Evolutionary conservation across 2,113 vertebrate species (phyloP), one percentile per base, ranked within the genome.

Genomic region (Varanus salvator): DNA sequence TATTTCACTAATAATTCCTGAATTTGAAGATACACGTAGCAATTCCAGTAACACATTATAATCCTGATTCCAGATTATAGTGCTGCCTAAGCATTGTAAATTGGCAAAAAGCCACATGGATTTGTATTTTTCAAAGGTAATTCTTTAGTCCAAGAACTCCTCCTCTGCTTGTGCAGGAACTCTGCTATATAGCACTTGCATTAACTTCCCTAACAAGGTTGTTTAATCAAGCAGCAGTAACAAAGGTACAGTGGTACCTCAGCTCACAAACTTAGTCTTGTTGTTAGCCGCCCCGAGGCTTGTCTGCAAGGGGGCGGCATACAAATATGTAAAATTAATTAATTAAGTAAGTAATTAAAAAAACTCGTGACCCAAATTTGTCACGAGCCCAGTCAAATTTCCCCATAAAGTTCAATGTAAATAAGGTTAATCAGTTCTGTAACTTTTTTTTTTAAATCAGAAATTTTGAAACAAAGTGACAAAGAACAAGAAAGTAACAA

Each of bases 21-120:
- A 0, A n/a, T 4, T 14, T 25, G 0, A 68, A 84, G 48, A 34
- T 64, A 60, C 8, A 48, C 8, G 12, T 66, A 44, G 75, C 34
- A n/a, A 66, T 54, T 64, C 4, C 83, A 2, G 75, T 34, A n/a
- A 19, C 34, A 15, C 57, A 1, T 19, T 34, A 3, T 75, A 80
- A 25, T 76, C 69, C 52, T 68, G 29, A 85, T 54, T 86, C n/a
- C 31, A 0, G 80, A 29, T 60, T 9, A 19, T 6, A 25, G 71
- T 86, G 23, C 68, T 48, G 50, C 34, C 88, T 29, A 69, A 34
- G 80, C 31, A 81, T 7, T 60, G n/a, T 11, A 5, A 7, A 71
- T 64, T 19, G 82, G n/a, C 1, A 52, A 11, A 29, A 71, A 34
- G 85, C 2, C 0, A n/a, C 6, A 4, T 38, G 74, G 1, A 14